Evolutionary conservation across 2,888 invertebrate species (phyloP).

Genomic region (Thera obeliscata): DNA sequence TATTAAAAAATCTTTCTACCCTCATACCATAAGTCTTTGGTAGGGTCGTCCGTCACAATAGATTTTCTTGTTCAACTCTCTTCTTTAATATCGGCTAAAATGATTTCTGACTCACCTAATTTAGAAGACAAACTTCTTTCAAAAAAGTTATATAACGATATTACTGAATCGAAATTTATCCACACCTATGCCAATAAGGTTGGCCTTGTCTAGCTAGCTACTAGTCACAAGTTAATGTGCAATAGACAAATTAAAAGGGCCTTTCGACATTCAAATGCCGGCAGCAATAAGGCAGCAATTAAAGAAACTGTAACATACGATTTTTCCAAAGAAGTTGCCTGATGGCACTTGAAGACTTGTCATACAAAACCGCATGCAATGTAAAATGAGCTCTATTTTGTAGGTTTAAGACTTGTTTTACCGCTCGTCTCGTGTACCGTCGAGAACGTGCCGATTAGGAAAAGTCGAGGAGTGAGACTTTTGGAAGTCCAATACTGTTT

Average conservation of each 20-base stretch:
- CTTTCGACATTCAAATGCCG: conserved; percentile 29
- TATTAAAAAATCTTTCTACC: no score
- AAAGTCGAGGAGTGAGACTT: no score
- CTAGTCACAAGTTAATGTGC: conserved; percentile 12
- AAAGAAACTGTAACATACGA: conserved; percentile 35
- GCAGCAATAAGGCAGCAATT: conserved; percentile 26
- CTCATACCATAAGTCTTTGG: no score
- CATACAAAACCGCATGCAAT: conserved; percentile 2
- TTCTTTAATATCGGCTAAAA: no score
- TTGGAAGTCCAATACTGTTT: neutral
- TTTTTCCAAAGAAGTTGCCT: conserved; percentile 38
- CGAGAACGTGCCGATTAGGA: no score
- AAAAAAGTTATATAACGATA: no score
- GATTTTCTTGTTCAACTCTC: no score
- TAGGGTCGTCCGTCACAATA: no score
- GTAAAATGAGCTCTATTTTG: conserved; percentile 5
- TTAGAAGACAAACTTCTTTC: no score
- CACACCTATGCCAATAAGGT: conserved; percentile 5
- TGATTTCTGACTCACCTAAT: no score
- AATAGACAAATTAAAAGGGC: conserved; percentile 32
- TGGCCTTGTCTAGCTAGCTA: neutral
- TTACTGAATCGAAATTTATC: neutral
- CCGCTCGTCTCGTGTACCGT: neutral
- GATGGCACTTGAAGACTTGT: conserved; percentile 19
- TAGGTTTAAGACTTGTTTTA: neutral